Percentiles rank a stretch among this genome's conserved stretches.
These are phyloP conservation scores for Platichthys stellatus DNA, from an alignment of 2,113 vertebrate species.

Conservation along the genomic window DNA sequence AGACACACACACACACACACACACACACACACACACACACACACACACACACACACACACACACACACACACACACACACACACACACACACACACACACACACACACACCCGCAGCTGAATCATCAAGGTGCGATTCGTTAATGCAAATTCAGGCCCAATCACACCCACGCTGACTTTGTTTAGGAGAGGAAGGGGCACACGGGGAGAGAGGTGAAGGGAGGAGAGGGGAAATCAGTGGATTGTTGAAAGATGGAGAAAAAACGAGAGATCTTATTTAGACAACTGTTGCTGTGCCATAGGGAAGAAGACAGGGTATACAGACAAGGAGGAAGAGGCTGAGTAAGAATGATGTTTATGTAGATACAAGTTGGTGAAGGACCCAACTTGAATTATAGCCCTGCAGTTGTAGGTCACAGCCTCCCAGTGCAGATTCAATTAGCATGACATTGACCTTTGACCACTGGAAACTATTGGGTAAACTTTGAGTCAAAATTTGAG, in stretches of 20 bases:
- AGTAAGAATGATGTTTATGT: background rate
- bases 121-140: constrained; percentile 48
- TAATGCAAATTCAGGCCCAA: constrained; percentile 63
- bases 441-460: too few species aligned
- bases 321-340: background rate
- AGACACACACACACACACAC: constrained; percentile 31
- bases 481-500: too few species aligned
- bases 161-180: constrained; percentile 61
- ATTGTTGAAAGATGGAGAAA: constrained; percentile 17
- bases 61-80: constrained; percentile 10
- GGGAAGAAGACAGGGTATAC: background rate
- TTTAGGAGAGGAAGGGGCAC: constrained; percentile 42
- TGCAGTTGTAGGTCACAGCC: too few species aligned
- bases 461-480: too few species aligned
- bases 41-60: constrained; percentile 29
- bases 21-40: constrained; percentile 33
- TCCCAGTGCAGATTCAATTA: too few species aligned
- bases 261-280: constrained; percentile 22
- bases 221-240: constrained; percentile 16
- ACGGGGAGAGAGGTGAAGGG: constrained; percentile 31
- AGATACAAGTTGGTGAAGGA: too few species aligned
- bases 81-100: constrained; percentile 14
- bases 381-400: too few species aligned
- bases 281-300: constrained; percentile 10
- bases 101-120: constrained; percentile 37